phyloP scores from a whole-genome alignment of 2,888 invertebrate genomes.

The Eudemis profundana region DNA sequence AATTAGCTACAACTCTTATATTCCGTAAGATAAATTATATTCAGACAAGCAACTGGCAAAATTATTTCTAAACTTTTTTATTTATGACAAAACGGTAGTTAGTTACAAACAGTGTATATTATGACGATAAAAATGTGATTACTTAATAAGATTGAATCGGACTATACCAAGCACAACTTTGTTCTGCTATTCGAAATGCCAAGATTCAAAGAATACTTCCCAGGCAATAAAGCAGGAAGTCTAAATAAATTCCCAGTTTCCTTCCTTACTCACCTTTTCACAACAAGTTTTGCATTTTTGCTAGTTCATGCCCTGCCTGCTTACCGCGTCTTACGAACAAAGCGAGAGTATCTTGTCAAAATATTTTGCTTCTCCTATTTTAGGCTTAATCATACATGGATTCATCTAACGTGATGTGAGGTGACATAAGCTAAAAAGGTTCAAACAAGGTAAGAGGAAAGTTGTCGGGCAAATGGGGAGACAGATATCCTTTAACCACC shows the following conservation, averaged over 20 bases:
- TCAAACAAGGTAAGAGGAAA: slow-evolving; percentile 5
- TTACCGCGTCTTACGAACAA: slow-evolving; percentile 24
- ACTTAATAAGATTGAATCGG: no score
- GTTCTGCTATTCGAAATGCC: not conserved
- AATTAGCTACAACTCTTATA: no score
- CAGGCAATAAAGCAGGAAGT: slow-evolving; percentile 5
- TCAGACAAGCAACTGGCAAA: no score
- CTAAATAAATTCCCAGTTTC: not conserved
- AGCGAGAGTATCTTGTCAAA: slow-evolving; percentile 18
- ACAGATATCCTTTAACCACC: not conserved
- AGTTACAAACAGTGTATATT: no score
- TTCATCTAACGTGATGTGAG: slow-evolving; percentile 2
- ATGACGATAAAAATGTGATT: no score
- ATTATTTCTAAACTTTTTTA: no score
- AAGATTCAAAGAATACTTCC: slow-evolving; percentile 3
- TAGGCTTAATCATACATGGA: slow-evolving; percentile 14
- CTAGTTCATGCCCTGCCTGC: slow-evolving; percentile 16
- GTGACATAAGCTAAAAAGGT: slow-evolving; percentile 21
- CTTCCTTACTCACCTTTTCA: not conserved
- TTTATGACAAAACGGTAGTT: no score
- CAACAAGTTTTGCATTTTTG: slow-evolving; percentile 30
- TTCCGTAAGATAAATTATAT: no score
- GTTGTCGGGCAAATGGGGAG: not conserved
- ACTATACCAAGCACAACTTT: not conserved
- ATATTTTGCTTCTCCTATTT: slow-evolving; percentile 14